Conservation (phyloP, 2,797 vertebrate genomes). For the Xerus rutilus region DNA sequence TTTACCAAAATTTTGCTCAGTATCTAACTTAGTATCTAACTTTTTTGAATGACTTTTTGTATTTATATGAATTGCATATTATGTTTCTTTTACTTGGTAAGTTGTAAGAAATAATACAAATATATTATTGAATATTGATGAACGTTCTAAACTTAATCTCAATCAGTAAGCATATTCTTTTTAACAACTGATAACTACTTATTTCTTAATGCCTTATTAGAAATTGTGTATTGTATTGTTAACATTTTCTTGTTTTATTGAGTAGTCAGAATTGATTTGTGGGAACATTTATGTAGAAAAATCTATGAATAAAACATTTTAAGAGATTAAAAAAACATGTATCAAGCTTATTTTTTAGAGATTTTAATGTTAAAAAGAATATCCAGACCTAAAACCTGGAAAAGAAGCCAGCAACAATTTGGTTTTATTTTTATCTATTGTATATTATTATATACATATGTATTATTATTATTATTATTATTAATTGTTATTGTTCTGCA, state of each 20-base stretch:
- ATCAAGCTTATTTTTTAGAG: neutral
- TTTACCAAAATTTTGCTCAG: neutral
- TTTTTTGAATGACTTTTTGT: neutral
- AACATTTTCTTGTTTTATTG: neutral
- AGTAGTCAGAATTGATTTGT: neutral
- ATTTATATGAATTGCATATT: neutral
- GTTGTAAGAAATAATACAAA: neutral
- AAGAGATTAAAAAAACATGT: neutral
- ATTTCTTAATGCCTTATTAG: neutral
- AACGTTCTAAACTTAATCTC: neutral
- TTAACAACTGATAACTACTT: neutral
- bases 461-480: too few species aligned
- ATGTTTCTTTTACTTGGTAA: neutral
- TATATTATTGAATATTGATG: neutral
- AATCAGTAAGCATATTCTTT: neutral
- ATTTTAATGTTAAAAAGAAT: neutral
- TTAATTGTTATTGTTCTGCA: too few species aligned
- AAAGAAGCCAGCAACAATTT: neutral
- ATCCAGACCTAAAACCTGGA: accelerated
- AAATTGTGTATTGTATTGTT: neutral
- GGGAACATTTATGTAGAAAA: accelerated
- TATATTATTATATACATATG: too few species aligned
- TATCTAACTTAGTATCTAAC: neutral
- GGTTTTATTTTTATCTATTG: too few species aligned
- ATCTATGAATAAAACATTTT: neutral